Evolutionary conservation across 1,140 invertebrate species (phyloP).

Genomic region (Cydia splendana): DNA sequence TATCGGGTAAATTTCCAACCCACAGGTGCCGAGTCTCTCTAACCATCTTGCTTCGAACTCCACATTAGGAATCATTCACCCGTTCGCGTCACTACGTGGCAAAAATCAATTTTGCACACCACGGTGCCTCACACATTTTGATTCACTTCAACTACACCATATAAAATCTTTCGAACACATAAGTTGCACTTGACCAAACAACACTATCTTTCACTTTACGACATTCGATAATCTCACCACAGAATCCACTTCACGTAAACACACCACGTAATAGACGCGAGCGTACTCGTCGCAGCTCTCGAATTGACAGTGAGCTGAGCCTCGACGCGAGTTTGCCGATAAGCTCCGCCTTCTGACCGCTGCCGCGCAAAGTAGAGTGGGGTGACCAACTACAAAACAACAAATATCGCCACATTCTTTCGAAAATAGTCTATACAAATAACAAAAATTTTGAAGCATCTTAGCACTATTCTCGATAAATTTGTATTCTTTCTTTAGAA

Average conservation of each 20-base stretch:
- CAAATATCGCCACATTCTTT: slow-evolving; percentile 36
- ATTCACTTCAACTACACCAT: slow-evolving; percentile 70
- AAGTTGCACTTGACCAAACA: slow-evolving; percentile 69
- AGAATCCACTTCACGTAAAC: slow-evolving; percentile 79
- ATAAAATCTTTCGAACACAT: slow-evolving; percentile 68
- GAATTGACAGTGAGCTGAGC: slow-evolving; percentile 79
- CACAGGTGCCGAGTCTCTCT: slow-evolving; percentile 99
- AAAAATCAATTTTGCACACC: slow-evolving; percentile 80
- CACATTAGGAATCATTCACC: slow-evolving; percentile 80
- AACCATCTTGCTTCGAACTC: slow-evolving; percentile 93
- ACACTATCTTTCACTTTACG: slow-evolving; percentile 77
- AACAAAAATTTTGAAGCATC: background rate
- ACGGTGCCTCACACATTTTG: slow-evolving; percentile 78
- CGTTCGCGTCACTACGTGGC: slow-evolving; percentile 80
- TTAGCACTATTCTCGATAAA: background rate
- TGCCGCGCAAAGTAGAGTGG: slow-evolving; percentile 79
- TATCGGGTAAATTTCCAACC: slow-evolving; percentile 99
- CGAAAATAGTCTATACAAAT: background rate
- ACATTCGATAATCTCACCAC: slow-evolving; percentile 77
- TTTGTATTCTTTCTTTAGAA: background rate
- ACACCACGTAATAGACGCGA: slow-evolving; percentile 79
- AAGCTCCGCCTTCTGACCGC: slow-evolving; percentile 79
- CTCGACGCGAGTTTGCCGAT: slow-evolving; percentile 79
- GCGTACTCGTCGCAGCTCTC: slow-evolving; percentile 78
- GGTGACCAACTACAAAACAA: slow-evolving; percentile 47